phyloP scores from a whole-genome alignment of 2,797 vertebrate species.

The Pogoniulus pusillus region DNA sequence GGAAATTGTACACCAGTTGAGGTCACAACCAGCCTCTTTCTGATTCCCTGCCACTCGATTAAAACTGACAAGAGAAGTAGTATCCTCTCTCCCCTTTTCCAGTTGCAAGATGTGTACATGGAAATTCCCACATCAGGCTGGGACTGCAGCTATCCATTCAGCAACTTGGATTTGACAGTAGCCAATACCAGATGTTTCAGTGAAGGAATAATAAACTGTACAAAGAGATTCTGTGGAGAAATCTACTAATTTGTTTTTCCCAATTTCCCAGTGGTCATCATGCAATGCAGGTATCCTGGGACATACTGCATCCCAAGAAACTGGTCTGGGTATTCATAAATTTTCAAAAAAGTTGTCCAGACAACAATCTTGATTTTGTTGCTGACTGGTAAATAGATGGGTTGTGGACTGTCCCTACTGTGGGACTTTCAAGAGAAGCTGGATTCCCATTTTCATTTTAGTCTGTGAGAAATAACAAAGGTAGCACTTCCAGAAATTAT shows the following conservation, averaged over 20 bases:
- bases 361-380: neutral
- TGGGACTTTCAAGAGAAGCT: neutral
- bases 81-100: neutral
- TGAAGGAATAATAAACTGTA: neutral
- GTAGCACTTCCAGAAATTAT: neutral
- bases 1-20: neutral
- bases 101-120: neutral
- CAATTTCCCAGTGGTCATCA: neutral
- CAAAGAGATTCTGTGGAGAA: neutral
- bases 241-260: neutral
- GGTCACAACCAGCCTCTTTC: neutral
- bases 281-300: neutral
- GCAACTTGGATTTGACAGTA: slow-evolving; percentile 30
- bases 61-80: slow-evolving; percentile 46
- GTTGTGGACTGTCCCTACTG: neutral
- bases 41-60: neutral
- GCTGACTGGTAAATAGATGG: neutral
- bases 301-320: neutral
- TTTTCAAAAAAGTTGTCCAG: neutral
- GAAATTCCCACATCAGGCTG: neutral
- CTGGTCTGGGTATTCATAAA: neutral
- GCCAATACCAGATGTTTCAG: slow-evolving; percentile 50
- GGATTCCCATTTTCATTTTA: neutral
- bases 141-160: slow-evolving; percentile 32
- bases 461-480: neutral